Evolutionary conservation across 2,113 vertebrate species (phyloP).

Genomic region (Malurus elegans): DNA sequence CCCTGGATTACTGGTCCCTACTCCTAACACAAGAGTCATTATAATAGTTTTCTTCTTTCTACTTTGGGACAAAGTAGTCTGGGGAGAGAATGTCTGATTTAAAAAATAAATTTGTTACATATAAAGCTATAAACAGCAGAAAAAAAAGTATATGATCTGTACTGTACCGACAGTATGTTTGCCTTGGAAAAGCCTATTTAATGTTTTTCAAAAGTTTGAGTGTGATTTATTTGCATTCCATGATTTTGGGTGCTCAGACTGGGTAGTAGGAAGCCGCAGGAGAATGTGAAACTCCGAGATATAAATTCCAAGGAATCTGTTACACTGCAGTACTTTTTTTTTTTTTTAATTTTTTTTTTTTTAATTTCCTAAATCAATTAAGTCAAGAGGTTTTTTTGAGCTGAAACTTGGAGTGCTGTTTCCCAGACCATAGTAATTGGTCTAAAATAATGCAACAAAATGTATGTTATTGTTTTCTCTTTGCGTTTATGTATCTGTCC

Average conservation of each 20-base stretch:
- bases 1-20: background rate
- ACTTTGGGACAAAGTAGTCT: background rate
- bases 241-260: background rate
- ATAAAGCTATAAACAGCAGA: background rate
- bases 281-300: background rate
- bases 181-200: background rate
- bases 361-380: background rate
- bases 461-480: fast-evolving
- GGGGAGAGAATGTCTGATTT: background rate
- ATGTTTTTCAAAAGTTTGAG: background rate
- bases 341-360: background rate
- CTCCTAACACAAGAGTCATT: background rate
- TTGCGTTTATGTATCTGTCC: background rate
- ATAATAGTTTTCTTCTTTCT: background rate
- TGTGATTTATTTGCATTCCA: background rate
- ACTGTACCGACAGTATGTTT: background rate
- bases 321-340: background rate
- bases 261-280: background rate
- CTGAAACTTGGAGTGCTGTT: background rate
- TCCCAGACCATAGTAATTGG: background rate
- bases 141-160: background rate
- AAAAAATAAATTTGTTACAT: background rate
- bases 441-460: background rate
- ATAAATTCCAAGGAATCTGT: background rate
- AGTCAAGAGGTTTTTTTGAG: fast-evolving